These are phyloP conservation scores for Megalurothrips usitatus DNA, from an alignment of 2,888 invertebrate genomes.

Conservation along the genomic window DNA sequence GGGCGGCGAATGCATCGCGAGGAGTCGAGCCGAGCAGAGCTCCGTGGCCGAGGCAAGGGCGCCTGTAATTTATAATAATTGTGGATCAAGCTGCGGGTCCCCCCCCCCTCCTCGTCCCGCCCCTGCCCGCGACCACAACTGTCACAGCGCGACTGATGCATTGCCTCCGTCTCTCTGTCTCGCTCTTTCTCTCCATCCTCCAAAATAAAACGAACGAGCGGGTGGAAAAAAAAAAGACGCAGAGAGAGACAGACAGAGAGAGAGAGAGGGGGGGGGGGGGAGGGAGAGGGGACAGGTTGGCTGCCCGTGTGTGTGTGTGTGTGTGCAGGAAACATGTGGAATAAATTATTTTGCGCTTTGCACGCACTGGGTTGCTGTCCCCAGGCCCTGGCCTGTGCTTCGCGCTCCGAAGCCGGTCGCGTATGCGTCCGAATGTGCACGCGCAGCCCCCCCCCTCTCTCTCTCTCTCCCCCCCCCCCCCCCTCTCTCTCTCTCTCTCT, in stretches of 20 bases:
- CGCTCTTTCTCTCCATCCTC: not conserved
- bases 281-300: too few species aligned
- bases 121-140: not conserved
- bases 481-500: too few species aligned
- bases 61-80: constrained; percentile 21
- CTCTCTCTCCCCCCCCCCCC: too few species aligned
- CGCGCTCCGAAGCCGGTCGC: too few species aligned
- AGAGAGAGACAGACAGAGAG: not conserved
- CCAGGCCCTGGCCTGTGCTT: too few species aligned
- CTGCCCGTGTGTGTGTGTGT: constrained; percentile 4
- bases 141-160: constrained; percentile 22
- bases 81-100: not conserved
- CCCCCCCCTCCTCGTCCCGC: not conserved
- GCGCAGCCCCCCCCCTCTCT: not conserved
- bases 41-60: too few species aligned
- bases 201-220: not conserved
- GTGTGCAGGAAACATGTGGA: not conserved
- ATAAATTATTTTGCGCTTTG: constrained; percentile 23
- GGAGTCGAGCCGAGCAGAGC: not conserved
- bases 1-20: not conserved
- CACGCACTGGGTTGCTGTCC: not conserved
- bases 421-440: not conserved
- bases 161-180: too few species aligned
- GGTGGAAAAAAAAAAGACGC: not conserved
- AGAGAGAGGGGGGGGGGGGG: too few species aligned